Conservation (phyloP, 2,113 vertebrate species). For the Turdus rufiventris region DNA sequence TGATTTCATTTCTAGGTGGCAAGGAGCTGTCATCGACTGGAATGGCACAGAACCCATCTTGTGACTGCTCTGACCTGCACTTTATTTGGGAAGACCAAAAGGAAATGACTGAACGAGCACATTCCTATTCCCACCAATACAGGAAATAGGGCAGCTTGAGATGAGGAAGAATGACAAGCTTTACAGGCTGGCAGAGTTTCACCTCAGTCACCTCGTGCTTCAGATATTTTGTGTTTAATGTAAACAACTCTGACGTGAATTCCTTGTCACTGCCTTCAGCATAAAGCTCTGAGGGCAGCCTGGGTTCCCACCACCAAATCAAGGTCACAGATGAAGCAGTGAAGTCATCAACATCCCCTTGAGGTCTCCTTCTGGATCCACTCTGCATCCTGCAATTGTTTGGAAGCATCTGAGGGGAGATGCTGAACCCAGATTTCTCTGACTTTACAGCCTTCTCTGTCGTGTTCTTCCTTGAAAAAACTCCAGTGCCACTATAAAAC, state of each 20-base stretch:
- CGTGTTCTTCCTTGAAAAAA: not conserved
- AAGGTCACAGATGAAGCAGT: constrained; percentile 22
- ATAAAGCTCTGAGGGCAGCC: not conserved
- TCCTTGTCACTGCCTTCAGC: not conserved
- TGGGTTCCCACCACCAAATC: not conserved
- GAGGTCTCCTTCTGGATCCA: constrained; percentile 6
- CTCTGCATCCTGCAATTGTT: constrained; percentile 60
- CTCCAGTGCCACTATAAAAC: not conserved
- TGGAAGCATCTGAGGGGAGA: not conserved
- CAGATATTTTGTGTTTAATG: not conserved
- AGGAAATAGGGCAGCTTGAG: not conserved
- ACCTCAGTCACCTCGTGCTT: not conserved
- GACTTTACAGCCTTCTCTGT: not conserved
- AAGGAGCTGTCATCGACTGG: constrained; percentile 85
- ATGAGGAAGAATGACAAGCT: not conserved
- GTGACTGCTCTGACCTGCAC: constrained; percentile 65
- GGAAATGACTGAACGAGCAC: constrained; percentile 20
- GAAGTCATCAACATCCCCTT: not conserved
- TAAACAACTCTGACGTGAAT: not conserved
- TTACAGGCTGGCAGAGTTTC: not conserved
- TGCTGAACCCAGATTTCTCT: not conserved
- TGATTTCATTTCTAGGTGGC: constrained; percentile 77
- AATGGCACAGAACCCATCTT: constrained; percentile 93
- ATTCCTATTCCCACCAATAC: constrained; percentile 18
- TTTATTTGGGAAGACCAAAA: not conserved